A percentile compares a stretch with the other conserved stretches of the same genome.
phyloP scores from a whole-genome alignment of 2,888 invertebrate genomes.

The Tenodera sinensis region DNA sequence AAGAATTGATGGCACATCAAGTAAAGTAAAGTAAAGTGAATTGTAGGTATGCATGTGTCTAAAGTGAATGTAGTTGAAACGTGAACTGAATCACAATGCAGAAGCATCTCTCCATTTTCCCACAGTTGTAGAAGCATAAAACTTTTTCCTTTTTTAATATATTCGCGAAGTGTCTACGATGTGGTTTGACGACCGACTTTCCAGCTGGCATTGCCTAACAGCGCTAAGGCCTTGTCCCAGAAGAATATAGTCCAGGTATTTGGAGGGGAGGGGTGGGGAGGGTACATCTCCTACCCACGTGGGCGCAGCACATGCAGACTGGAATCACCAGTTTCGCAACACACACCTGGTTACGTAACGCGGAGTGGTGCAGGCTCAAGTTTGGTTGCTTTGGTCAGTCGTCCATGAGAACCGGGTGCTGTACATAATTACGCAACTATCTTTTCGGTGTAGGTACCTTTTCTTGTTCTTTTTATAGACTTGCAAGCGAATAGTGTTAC shows the following conservation, averaged over 20 bases:
- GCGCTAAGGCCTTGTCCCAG: conserved; percentile 8
- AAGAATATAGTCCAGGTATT: neutral
- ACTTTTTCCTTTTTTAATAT: neutral
- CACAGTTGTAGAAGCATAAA: neutral
- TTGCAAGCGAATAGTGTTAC: neutral
- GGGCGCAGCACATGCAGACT: neutral
- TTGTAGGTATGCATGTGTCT: too few species aligned
- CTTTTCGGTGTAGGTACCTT: neutral
- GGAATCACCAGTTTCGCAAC: conserved; percentile 6
- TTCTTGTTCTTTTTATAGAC: neutral
- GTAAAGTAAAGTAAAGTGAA: too few species aligned
- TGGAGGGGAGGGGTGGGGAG: neutral
- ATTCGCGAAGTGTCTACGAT: neutral
- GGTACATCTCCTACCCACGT: neutral
- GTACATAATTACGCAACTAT: neutral
- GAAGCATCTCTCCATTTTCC: neutral
- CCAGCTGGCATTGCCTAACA: neutral
- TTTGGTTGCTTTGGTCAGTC: conserved; percentile 4
- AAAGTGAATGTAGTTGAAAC: neutral
- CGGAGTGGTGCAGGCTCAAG: neutral
- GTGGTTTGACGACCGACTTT: neutral
- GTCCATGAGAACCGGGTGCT: neutral
- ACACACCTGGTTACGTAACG: neutral
- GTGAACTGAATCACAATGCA: neutral
- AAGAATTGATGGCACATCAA: too few species aligned